phyloP scores from a whole-genome alignment of 2,113 vertebrate species.

The Ptilonorhynchus violaceus region DNA sequence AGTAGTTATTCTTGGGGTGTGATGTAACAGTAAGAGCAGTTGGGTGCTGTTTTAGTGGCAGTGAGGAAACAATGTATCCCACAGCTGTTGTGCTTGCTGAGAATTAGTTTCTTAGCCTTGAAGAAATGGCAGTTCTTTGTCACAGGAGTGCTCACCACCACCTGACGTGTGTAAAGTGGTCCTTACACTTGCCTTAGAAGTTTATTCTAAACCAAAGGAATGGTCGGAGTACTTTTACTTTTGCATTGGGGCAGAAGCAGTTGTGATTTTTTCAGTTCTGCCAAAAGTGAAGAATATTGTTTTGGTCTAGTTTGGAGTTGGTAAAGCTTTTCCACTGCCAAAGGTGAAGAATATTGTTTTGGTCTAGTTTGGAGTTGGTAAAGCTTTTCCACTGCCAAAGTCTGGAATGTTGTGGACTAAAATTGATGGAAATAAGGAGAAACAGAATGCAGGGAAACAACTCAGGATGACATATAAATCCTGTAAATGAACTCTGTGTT shows the following conservation, averaged over 20 bases:
- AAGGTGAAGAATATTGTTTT: background rate
- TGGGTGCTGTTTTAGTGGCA: background rate
- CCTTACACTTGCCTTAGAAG: background rate
- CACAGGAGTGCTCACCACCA: background rate
- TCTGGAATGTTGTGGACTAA: background rate
- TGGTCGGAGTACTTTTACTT: background rate
- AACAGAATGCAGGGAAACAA: background rate
- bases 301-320: background rate
- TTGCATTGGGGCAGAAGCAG: background rate
- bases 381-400: background rate
- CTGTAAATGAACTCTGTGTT: background rate
- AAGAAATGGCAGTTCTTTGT: background rate
- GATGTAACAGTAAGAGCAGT: background rate
- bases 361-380: background rate
- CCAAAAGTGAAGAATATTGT: background rate
- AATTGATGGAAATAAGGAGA: background rate
- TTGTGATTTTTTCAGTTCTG: background rate
- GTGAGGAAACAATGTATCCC: background rate
- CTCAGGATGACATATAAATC: background rate
- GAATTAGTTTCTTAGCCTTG: background rate
- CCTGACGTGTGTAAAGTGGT: accelerated
- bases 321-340: background rate
- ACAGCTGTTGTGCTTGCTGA: background rate
- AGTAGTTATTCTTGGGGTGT: background rate
- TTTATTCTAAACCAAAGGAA: background rate